Conservation (phyloP, 2,888 invertebrate genomes). For the Dicyrtomina minuta region DNA sequence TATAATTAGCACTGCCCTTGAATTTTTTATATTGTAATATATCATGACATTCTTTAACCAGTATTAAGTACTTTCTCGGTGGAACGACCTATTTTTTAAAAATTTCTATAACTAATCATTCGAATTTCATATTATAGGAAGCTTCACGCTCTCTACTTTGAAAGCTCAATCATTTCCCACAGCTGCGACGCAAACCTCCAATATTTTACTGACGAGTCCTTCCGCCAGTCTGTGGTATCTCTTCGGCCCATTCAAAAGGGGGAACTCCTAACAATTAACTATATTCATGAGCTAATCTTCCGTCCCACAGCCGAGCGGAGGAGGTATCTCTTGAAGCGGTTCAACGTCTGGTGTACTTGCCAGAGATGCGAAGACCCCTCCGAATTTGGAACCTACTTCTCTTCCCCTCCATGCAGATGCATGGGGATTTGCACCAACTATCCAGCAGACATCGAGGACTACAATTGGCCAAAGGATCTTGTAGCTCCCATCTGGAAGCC, state of each 20-base stretch:
- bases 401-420: background rate
- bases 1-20: background rate
- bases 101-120: background rate
- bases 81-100: no score
- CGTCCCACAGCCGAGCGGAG: background rate
- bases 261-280: background rate
- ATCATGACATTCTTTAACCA: no score
- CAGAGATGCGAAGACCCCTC: background rate
- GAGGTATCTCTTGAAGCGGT: background rate
- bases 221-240: background rate
- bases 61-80: no score
- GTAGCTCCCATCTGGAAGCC: no score
- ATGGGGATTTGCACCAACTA: no score
- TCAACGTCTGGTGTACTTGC: background rate
- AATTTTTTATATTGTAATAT: no score
- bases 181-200: background rate
- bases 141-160: background rate
- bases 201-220: background rate
- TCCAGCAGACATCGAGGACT: no score
- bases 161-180: background rate
- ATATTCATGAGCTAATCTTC: background rate
- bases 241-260: background rate
- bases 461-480: no score
- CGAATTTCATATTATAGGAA: background rate
- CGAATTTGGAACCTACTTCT: constrained; percentile 1